A percentile compares a stretch with the other conserved stretches of the same genome.
phyloP scores from a whole-genome alignment of 2,113 vertebrate species.

The Marcusenius ussheri region DNA sequence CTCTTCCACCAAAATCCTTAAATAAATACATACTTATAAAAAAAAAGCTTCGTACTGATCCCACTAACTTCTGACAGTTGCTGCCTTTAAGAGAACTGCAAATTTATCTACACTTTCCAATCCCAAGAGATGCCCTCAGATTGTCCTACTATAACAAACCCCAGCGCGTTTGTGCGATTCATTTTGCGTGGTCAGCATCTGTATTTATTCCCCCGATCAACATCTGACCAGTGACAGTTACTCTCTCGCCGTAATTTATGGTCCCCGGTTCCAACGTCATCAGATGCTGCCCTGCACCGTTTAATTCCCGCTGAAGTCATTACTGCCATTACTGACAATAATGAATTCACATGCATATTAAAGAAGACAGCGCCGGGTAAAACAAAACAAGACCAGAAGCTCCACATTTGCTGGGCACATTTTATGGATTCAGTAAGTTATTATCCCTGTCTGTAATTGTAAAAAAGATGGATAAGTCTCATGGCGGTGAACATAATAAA shows the following conservation, averaged over 20 bases:
- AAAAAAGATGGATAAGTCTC: neutral
- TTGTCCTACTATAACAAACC: neutral
- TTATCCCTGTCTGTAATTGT: neutral
- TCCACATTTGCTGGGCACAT: neutral
- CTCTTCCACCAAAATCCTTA: neutral
- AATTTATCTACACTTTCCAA: neutral
- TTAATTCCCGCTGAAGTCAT: neutral
- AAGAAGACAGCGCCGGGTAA: neutral
- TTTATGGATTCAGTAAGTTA: slow-evolving; percentile 6
- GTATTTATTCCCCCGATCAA: neutral
- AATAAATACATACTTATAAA: neutral
- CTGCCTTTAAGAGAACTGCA: neutral
- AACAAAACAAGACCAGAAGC: slow-evolving; percentile 12
- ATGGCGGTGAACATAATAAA: neutral
- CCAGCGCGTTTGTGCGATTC: neutral
- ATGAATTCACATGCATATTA: slow-evolving; percentile 7
- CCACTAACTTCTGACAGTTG: neutral
- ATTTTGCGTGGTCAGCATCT: neutral
- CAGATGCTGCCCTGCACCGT: neutral
- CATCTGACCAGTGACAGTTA: neutral
- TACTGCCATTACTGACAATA: slow-evolving; percentile 12
- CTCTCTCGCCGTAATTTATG: neutral
- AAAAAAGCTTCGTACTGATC: neutral
- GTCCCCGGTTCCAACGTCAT: neutral
- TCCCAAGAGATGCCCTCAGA: neutral